phyloP scores from a whole-genome alignment of 2,797 vertebrate species.

The Sebastes goodei region DNA sequence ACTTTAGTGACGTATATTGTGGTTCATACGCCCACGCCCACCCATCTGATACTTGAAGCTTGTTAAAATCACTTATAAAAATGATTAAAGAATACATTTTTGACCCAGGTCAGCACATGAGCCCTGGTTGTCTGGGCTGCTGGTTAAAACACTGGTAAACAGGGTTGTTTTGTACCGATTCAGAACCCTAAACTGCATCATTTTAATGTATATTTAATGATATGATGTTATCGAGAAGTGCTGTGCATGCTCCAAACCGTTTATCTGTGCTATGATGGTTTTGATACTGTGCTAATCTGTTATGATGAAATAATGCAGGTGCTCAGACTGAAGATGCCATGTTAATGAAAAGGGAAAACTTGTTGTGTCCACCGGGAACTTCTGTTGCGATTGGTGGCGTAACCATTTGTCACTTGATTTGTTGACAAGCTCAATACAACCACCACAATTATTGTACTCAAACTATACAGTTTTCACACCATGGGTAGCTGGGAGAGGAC shows the following conservation, averaged over 20 bases:
- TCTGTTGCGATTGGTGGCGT: background rate
- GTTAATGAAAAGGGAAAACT: background rate
- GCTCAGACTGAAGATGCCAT: background rate
- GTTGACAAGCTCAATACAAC: background rate
- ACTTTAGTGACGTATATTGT: background rate
- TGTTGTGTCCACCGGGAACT: accelerated
- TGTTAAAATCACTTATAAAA: background rate
- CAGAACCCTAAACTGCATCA: background rate
- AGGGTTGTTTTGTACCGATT: slow-evolving; percentile 16
- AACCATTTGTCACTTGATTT: background rate
- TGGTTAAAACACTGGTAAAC: background rate
- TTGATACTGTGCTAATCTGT: background rate
- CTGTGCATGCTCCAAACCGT: slow-evolving; percentile 27
- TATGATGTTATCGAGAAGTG: slow-evolving; percentile 7
- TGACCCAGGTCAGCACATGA: slow-evolving; percentile 24
- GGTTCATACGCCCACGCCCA: background rate
- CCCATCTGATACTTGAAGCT: slow-evolving; percentile 20
- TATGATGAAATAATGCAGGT: background rate
- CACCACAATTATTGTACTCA: background rate
- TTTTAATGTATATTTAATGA: slow-evolving; percentile 8
- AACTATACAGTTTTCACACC: background rate
- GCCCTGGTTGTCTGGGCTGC: background rate
- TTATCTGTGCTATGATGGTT: slow-evolving; percentile 1
- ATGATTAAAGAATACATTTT: background rate
- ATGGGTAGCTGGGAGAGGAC: background rate